Evolutionary conservation across 2,888 invertebrate genomes (phyloP).

Genomic region (Meta bourneti): DNA sequence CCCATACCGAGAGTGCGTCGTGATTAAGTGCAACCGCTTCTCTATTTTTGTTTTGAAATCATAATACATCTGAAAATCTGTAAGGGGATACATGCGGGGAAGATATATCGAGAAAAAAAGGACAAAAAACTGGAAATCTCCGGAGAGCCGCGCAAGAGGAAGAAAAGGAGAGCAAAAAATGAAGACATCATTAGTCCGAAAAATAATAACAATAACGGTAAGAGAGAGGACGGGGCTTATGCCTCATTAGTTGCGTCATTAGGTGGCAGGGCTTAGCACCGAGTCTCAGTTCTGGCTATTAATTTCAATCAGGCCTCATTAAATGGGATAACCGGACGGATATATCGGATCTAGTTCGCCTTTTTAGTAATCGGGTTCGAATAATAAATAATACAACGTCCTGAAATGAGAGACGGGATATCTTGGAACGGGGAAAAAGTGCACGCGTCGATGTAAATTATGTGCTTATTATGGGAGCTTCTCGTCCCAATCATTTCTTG

Average conservation of each 20-base stretch:
- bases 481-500: slow-evolving; percentile 25
- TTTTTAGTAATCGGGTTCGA: slow-evolving; percentile 74
- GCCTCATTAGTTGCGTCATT: slow-evolving; percentile 75
- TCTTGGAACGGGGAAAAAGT: not conserved
- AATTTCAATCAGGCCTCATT: slow-evolving; percentile 76
- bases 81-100: not conserved
- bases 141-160: slow-evolving; percentile 40
- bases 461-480: slow-evolving; percentile 62
- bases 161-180: slow-evolving; percentile 33
- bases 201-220: slow-evolving; percentile 71
- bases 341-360: slow-evolving; percentile 68
- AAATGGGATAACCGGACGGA: slow-evolving; percentile 73
- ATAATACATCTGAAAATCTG: not conserved
- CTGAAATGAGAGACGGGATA: slow-evolving; percentile 37
- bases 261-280: slow-evolving; percentile 69
- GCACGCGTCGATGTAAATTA: slow-evolving; percentile 59
- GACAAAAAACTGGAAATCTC: slow-evolving; percentile 41
- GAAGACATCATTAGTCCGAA: slow-evolving; percentile 73
- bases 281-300: slow-evolving; percentile 74
- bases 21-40: not conserved
- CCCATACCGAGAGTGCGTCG: not conserved
- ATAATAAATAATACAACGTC: slow-evolving; percentile 72
- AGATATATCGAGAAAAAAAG: not conserved
- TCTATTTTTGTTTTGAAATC: not conserved
- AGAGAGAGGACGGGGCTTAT: slow-evolving; percentile 64